Conservation (phyloP, 2,113 vertebrate genomes). For the Eretmodus cyanostictus region DNA sequence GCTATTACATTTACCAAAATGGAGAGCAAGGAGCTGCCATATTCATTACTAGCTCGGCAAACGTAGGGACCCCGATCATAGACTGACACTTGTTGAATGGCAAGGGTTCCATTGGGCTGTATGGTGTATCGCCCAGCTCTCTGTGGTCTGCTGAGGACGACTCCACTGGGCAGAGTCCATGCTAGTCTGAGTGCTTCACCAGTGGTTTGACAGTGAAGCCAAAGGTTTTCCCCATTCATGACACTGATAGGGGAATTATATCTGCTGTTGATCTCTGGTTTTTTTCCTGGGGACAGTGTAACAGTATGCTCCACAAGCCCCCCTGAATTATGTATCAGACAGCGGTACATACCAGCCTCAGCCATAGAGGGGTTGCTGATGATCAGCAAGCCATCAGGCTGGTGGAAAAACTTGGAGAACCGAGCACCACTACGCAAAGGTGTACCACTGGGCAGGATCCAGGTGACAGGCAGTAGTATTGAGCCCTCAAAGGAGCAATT, state of each 20-base stretch:
- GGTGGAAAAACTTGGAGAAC: slow-evolving; percentile 75
- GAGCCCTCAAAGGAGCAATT: slow-evolving; percentile 79
- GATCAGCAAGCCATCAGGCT: slow-evolving; percentile 74
- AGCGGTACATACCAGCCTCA: slow-evolving; percentile 83
- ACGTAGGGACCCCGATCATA: slow-evolving; percentile 83
- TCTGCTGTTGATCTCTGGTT: slow-evolving; percentile 71
- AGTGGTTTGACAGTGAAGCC: slow-evolving; percentile 75
- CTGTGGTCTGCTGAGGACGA: slow-evolving; percentile 74
- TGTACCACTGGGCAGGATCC: slow-evolving; percentile 83
- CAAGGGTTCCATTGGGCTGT: slow-evolving; percentile 79
- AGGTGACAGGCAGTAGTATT: slow-evolving; percentile 64
- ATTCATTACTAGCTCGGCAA: slow-evolving; percentile 73
- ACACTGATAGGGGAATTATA: slow-evolving; percentile 77
- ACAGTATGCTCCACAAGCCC: slow-evolving; percentile 75
- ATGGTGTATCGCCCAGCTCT: slow-evolving; percentile 75
- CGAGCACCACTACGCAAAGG: slow-evolving; percentile 67
- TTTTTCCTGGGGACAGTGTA: slow-evolving; percentile 72
- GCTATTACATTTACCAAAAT: slow-evolving; percentile 79
- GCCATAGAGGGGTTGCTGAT: slow-evolving; percentile 71
- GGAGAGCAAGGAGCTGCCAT: slow-evolving; percentile 69
- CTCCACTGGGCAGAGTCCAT: slow-evolving; percentile 83
- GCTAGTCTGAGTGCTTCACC: slow-evolving; percentile 51
- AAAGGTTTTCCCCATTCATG: slow-evolving; percentile 77
- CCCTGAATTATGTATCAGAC: slow-evolving; percentile 71
- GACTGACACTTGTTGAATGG: slow-evolving; percentile 76